phyloP scores from a whole-genome alignment of 1,140 invertebrate genomes.

The Plutomurus gul region DNA sequence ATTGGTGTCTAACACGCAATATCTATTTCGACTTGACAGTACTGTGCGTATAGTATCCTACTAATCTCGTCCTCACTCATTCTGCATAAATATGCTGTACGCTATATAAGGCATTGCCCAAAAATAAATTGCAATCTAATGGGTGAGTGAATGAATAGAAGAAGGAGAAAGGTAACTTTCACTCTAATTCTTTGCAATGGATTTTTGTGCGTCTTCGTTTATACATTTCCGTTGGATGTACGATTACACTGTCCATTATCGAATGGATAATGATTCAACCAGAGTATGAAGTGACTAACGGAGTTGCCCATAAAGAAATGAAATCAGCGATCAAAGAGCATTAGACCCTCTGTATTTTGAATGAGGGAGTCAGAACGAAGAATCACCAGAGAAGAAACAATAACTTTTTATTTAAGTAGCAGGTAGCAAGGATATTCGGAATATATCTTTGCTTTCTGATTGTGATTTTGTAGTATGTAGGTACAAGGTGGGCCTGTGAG shows the following conservation, averaged over 20 bases:
- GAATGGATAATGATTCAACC: background rate
- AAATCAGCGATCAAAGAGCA: background rate
- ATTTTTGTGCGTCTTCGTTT: background rate
- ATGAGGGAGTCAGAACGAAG: background rate
- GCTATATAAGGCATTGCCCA: no score
- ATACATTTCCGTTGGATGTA: background rate
- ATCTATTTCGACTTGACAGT: no score
- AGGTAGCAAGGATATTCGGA: conserved; percentile 13
- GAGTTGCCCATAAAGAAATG: background rate
- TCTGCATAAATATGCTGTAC: no score
- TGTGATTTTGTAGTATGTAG: no score
- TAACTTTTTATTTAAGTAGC: conserved; percentile 19
- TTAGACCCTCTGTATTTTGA: background rate
- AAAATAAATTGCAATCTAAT: conserved; percentile 8
- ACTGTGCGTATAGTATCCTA: no score
- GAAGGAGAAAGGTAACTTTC: conserved; percentile 5
- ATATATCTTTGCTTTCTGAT: no score
- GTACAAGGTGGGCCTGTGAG: no score
- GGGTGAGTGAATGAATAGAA: background rate
- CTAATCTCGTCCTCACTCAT: no score
- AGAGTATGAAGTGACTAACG: background rate
- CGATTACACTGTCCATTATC: conserved; percentile 2
- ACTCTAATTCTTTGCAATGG: background rate
- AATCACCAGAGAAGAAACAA: background rate
- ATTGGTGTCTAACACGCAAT: conserved; percentile 1